Conservation (phyloP, 2,888 invertebrate species). For the Ametastegia equiseti region DNA sequence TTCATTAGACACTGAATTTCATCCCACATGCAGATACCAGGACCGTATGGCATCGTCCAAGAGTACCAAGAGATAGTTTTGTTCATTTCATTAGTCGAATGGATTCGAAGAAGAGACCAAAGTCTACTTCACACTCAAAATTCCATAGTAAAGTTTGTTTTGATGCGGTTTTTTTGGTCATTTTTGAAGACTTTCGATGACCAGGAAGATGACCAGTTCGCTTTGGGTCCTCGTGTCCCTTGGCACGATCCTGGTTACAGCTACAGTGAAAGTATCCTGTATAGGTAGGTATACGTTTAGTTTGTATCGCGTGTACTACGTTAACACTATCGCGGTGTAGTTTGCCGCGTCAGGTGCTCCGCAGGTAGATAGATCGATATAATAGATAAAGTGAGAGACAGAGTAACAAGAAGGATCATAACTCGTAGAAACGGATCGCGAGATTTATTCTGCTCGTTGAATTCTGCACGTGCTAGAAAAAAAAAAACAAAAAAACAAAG, state of each 20-base stretch:
- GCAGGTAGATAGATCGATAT: constrained; percentile 19
- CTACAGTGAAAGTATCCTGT: constrained; percentile 27
- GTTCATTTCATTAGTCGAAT: too few relatives aligned
- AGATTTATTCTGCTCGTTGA: background rate
- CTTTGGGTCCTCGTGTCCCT: background rate
- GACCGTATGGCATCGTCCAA: background rate
- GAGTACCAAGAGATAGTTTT: background rate
- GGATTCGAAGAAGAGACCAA: too few relatives aligned
- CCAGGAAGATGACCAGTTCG: background rate
- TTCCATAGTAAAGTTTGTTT: background rate
- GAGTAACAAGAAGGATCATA: background rate
- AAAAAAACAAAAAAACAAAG: background rate
- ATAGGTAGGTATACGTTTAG: background rate
- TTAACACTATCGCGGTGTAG: constrained; percentile 35
- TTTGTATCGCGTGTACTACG: constrained; percentile 17
- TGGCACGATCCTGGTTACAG: background rate
- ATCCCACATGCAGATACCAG: background rate
- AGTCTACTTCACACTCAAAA: too few relatives aligned
- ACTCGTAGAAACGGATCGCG: background rate
- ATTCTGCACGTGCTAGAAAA: background rate
- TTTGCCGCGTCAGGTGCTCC: constrained; percentile 42
- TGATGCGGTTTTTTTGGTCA: background rate
- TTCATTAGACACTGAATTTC: constrained; percentile 20
- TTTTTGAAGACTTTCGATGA: background rate
- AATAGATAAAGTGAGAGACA: constrained; percentile 10